Conservation (phyloP, 2,113 vertebrate species). For the Ailurus styani region DNA sequence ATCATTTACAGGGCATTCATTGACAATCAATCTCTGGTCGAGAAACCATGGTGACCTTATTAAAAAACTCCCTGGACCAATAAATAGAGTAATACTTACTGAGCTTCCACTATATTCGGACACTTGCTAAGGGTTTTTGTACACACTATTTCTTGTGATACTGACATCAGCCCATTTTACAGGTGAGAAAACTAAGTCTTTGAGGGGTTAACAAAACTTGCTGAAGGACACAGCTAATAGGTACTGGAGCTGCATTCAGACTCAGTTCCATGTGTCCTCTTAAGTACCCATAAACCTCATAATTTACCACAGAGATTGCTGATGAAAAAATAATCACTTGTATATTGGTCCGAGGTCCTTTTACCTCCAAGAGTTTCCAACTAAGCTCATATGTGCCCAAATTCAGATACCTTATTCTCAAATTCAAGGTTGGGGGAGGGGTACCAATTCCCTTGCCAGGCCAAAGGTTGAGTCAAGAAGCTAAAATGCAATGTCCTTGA, state of each 20-base stretch:
- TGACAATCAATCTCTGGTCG: neutral
- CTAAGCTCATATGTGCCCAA: neutral
- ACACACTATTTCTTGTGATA: neutral
- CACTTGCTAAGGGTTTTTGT: neutral
- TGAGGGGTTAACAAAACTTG: neutral
- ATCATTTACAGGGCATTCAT: neutral
- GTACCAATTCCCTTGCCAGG: neutral
- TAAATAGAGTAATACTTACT: neutral
- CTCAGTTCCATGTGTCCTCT: neutral
- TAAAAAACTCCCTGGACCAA: neutral
- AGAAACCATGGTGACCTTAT: neutral
- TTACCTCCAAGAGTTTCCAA: neutral
- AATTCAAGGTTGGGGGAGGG: neutral
- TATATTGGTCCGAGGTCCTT: neutral
- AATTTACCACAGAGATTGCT: neutral
- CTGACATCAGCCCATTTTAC: neutral
- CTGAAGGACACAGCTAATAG: neutral
- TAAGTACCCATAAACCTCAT: neutral
- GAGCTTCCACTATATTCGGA: neutral
- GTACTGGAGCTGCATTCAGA: neutral
- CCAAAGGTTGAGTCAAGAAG: neutral
- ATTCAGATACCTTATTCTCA: neutral
- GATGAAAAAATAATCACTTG: neutral
- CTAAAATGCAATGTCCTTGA: neutral
- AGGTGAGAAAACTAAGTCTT: neutral